Base-by-base conservation (phyloP, 2,113 vertebrate species). In the Ammospiza caudacuta region DNA sequence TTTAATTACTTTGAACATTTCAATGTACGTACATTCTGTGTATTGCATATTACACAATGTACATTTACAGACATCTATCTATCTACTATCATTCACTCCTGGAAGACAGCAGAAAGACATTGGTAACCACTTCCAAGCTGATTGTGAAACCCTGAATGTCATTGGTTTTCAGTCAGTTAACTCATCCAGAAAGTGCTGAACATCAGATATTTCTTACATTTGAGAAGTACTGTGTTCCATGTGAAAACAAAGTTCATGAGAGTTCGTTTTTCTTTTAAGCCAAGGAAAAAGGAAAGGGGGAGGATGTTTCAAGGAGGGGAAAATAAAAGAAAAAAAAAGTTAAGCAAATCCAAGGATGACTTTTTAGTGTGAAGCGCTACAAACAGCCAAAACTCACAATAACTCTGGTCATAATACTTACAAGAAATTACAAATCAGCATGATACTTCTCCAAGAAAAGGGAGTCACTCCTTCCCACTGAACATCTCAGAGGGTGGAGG, bases 381-480 rank as follows among this genome's bases (percentile, higher is more conserved):
- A 3, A 84, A 74, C 29, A 43, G 68, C 83, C 86, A 92, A 92
- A 89, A 92, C 49, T 68, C 87, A 89, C 81, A 70, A n/a, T 33
- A 91, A 70, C 43, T 66, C 47, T 2, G 6, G 46, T 68, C 66
- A 61, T 22, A 59, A 63, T 35, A 79, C 74, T 41, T 28, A 49
- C 39, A 25, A 66, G 54, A 86, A 89, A 89, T 35, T 33, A 58
- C 46, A 78, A 78, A 78, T 43, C 88, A 95, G 82, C 54, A 70
- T 12, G 37, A 81, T 49, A 68, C 29, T 33, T 63, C 66, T 57
- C 77, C 77, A 92, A 83, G 80, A 6, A 81, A 81, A 90, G 58
- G 37, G 69, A 91, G 41, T 52, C 39, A 84, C 47, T 68, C 69
- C 74, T 84, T 43, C 44, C 41, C 66, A 75, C 19, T 7, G 11